Evolutionary conservation across 2,888 invertebrate species (phyloP).

Genomic region (Drosophila flavopinicola): DNA sequence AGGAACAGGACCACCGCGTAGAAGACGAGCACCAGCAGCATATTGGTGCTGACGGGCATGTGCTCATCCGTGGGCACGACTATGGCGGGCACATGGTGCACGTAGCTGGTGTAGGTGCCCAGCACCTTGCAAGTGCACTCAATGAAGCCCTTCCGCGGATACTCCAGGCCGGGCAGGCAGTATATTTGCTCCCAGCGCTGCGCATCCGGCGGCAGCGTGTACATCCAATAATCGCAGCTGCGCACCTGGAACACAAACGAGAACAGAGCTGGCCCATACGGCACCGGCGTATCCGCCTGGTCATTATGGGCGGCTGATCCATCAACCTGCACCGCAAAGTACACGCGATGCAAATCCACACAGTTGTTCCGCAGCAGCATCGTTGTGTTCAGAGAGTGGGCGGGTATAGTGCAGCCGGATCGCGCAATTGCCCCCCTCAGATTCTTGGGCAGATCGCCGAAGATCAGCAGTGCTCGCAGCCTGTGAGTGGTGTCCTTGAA

Average conservation of each 20-base stretch:
- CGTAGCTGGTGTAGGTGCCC: slow-evolving; percentile 63
- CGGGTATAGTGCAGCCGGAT: slow-evolving; percentile 33
- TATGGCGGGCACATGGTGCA: slow-evolving; percentile 25
- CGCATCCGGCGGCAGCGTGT: neutral
- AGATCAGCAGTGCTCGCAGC: slow-evolving; percentile 31
- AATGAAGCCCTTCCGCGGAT: slow-evolving; percentile 12
- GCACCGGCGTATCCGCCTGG: neutral
- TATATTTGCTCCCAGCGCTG: slow-evolving; percentile 20
- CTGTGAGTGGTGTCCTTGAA: slow-evolving; percentile 38
- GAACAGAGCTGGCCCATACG: slow-evolving; percentile 42
- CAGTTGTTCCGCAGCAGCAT: slow-evolving; percentile 62
- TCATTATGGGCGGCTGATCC: neutral
- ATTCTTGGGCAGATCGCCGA: slow-evolving; percentile 10
- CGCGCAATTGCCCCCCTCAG: neutral
- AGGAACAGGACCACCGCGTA: accelerated
- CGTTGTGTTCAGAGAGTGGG: neutral
- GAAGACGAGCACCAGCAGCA: neutral
- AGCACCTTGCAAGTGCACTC: slow-evolving; percentile 40
- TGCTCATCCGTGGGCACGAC: slow-evolving; percentile 14
- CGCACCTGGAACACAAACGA: slow-evolving; percentile 59
- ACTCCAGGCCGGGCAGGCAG: slow-evolving; percentile 40
- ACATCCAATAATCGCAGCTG: slow-evolving; percentile 54
- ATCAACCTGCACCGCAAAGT: slow-evolving; percentile 39
- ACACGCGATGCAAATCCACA: slow-evolving; percentile 3
- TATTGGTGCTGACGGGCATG: neutral